phyloP scores from a whole-genome alignment of 2,797 vertebrate genomes.

The Halcyon chelicuti region DNA sequence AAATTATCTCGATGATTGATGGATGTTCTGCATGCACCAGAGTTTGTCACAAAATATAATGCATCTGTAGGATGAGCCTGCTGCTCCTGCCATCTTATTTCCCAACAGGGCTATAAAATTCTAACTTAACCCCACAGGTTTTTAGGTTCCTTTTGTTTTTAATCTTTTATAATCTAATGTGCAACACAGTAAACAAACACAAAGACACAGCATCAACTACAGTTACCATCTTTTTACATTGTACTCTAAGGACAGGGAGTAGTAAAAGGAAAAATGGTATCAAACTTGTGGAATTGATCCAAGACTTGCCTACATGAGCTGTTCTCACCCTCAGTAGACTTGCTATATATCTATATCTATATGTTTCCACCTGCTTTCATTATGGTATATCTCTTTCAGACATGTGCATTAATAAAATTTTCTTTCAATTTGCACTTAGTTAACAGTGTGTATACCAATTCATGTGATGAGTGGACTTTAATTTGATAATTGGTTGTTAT shows the following conservation, averaged over 20 bases:
- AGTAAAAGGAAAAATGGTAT: background rate
- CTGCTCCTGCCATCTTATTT: constrained; percentile 62
- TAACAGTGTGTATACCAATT: background rate
- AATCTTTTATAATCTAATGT: background rate
- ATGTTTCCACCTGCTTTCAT: background rate
- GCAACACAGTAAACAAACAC: background rate
- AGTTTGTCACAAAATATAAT: constrained; percentile 67
- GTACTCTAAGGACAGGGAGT: background rate
- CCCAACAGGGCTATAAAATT: constrained; percentile 57
- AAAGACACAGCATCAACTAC: background rate
- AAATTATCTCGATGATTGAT: constrained; percentile 77
- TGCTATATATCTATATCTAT: background rate
- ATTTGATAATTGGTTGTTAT: background rate
- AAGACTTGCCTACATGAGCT: background rate
- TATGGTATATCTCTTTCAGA: background rate
- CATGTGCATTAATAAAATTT: background rate
- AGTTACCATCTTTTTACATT: constrained; percentile 16
- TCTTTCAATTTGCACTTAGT: background rate
- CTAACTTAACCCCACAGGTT: constrained; percentile 21
- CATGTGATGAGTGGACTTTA: background rate
- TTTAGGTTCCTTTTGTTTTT: constrained; percentile 49
- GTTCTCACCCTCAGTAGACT: background rate
- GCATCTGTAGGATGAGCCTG: constrained; percentile 44
- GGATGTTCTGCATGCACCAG: constrained; percentile 58
- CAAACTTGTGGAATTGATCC: background rate